Evolutionary conservation across 2,113 vertebrate species (phyloP).

Genomic region (Pithys albifrons): DNA sequence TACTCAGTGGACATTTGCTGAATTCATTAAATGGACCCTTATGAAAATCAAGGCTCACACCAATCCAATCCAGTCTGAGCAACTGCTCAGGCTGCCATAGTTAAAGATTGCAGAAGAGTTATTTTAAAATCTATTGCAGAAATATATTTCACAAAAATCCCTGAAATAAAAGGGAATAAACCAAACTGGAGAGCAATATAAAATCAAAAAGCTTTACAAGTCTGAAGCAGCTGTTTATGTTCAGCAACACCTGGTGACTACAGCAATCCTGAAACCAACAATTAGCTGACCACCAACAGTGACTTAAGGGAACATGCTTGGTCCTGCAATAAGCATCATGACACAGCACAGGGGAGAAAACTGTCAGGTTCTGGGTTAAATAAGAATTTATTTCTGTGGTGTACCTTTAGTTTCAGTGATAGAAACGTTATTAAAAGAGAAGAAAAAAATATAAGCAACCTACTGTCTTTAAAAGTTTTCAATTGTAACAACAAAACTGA

Average conservation of each 20-base stretch:
- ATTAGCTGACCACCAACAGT: not conserved
- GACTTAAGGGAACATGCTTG: not conserved
- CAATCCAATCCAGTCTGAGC: not conserved
- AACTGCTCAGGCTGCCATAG: not conserved
- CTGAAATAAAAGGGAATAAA: not conserved
- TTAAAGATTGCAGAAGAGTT: not conserved
- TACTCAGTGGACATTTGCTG: not conserved
- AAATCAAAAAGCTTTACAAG: not conserved
- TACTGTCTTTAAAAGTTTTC: not conserved
- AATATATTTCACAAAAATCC: not conserved
- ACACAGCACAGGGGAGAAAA: not conserved
- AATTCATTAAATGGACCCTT: not conserved
- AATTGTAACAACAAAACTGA: not conserved
- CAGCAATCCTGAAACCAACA: not conserved
- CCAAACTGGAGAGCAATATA: not conserved
- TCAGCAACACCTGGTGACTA: not conserved
- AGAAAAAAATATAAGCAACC: fast-evolving
- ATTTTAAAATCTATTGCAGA: not conserved
- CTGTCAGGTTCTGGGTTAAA: not conserved
- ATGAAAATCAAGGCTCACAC: not conserved
- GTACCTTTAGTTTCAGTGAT: not conserved
- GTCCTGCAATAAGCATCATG: not conserved
- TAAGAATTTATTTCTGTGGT: not conserved
- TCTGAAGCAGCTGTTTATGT: not conserved
- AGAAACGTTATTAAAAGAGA: not conserved